Percentiles rank a stretch among this genome's conserved stretches.
Evolutionary conservation across 2,113 vertebrate species (phyloP).

Genomic region (Gopherus flavomarginatus): DNA sequence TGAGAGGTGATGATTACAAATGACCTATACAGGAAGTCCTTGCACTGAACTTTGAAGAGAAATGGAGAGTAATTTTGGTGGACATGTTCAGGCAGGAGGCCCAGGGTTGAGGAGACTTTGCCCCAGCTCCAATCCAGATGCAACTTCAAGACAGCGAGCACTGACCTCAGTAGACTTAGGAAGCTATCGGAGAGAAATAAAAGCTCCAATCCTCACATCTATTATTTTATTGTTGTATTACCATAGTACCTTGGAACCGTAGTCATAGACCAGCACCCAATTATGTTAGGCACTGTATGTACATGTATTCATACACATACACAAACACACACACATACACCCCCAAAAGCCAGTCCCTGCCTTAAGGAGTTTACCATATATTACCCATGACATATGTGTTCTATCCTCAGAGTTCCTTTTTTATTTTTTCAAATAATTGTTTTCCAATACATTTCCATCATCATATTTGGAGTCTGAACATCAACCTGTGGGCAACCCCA

Average conservation of each 20-base stretch:
- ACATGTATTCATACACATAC: no score
- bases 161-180: neutral
- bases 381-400: neutral
- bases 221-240: neutral
- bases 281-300: neutral
- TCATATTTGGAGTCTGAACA: neutral
- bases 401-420: no score
- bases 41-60: neutral
- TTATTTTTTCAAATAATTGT: neutral
- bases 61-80: neutral
- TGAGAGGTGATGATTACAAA: neutral
- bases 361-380: no score
- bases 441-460: neutral
- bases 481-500: neutral
- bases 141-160: neutral
- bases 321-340: no score
- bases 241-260: neutral
- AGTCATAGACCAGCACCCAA: neutral
- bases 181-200: neutral
- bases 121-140: neutral
- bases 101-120: neutral
- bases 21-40: neutral
- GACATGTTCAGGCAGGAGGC: neutral
- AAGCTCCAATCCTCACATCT: neutral
- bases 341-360: neutral